These are phyloP conservation scores for Eupithecia vulgata DNA, from an alignment of 2,888 invertebrate species.

Conservation along the genomic window DNA sequence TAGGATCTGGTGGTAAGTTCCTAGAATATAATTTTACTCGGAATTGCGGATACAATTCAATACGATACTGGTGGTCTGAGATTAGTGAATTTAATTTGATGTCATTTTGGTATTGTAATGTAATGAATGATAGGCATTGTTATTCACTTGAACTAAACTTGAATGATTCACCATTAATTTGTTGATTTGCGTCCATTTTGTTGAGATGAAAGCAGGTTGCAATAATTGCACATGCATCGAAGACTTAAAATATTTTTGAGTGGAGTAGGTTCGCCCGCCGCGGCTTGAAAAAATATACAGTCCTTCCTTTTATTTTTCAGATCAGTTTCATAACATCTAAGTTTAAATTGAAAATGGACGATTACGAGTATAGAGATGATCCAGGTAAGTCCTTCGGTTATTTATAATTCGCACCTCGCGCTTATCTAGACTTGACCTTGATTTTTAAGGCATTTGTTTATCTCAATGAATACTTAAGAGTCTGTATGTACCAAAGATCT, in stretches of 20 bases:
- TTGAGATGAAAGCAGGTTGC: background rate
- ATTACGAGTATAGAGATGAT: slow-evolving; percentile 12
- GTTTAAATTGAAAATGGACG: slow-evolving; percentile 26
- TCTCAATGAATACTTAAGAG: too few relatives aligned
- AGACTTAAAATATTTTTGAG: background rate
- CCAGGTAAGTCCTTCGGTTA: slow-evolving; percentile 17
- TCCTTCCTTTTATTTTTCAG: background rate
- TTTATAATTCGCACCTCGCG: background rate
- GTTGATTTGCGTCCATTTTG: background rate
- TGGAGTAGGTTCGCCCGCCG: background rate
- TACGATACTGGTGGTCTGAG: background rate
- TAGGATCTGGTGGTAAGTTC: background rate
- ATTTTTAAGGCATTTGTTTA: too few relatives aligned
- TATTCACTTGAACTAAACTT: background rate
- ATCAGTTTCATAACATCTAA: background rate
- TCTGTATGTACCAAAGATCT: too few relatives aligned
- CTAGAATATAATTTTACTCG: background rate
- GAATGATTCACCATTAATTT: background rate
- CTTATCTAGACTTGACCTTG: background rate
- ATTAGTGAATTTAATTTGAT: background rate
- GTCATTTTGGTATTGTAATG: background rate
- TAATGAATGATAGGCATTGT: background rate
- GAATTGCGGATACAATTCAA: background rate
- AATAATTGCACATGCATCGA: background rate
- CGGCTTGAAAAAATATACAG: background rate